Base-by-base conservation (phyloP, 2,888 invertebrate genomes). In the Nomada flava region DNA sequence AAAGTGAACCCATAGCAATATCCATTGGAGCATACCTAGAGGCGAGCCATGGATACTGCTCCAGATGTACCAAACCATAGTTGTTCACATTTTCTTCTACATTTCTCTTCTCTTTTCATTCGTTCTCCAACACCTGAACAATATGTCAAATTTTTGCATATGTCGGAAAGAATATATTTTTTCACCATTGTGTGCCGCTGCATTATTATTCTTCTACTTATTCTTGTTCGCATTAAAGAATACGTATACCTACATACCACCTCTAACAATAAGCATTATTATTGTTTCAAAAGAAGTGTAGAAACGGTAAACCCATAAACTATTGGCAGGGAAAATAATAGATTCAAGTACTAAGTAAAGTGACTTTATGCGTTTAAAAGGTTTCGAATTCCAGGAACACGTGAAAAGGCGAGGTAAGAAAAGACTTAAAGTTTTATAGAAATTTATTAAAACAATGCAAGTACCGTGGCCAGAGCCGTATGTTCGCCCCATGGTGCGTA, bases 31-130 rank as follows among this genome's bases (percentile, higher is more conserved):
- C n/a, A 0, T 57, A 20, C 59, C 20, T 36, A 50, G 18, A 65
- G 52, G 23, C 53, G 18, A 65, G 52, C 29, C 53, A 67, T 52
- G 13, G 23, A 65, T 60, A 36, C 53, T 47, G 64, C 23, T 65
- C 59, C 2, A 53, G 23, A 53, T 68, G 67, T 60, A 36, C 20
- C 5, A n/a, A 67, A 29, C 57, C 57, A 47, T 36, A 7, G 0
- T 29, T 29, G 7, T 29, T 29, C 5, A 7, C 29, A 47, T 47
- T 13, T 11, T 44, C 20, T 20, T 20, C 20, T 20, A 20, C 20
- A 20, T 20, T 23, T 23, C 23, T 23, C 23, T 47, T 47, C 47
- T 13, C 0, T 47, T 3, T 15, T 15, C 47, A 0, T 36, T 36
- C 36, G 4, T 15, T 47, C 47, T 47, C 47, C 7, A 47, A 47